Base-by-base conservation (phyloP, 2,113 vertebrate species). In the Arenaria interpres region DNA sequence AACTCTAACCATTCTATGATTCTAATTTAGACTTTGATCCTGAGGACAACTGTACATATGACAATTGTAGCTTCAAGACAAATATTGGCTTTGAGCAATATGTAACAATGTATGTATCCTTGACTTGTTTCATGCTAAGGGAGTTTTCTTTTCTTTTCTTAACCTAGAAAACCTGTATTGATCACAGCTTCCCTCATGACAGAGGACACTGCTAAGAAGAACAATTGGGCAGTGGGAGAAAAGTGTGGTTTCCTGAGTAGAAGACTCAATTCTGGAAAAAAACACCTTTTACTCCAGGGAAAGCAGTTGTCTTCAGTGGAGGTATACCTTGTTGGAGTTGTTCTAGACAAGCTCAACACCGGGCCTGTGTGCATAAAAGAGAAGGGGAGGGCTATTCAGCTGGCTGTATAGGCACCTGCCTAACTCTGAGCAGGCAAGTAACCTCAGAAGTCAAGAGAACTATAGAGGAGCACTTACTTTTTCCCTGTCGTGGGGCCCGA, bases 171-270 rank as follows among this genome's bases (percentile, higher is more conserved):
- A 57, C 8, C 41, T 66, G 5, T 24, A 7, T 19, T 51, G 25
- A 59, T 50, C 37, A 53, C 19, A 77, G 35, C 41, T 53, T n/a
- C 54, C 24, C 14, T 45, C 48, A 56, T 35, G 48, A 57, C 16
- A 81, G 53, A 66, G 39, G 25, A 37, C 73, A 20, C 20, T 68
- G 17, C 15, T 32, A 19, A 41, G 39, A 66, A 56, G 2, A 39
- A 27, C 0, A 1, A 4, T 19, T 37, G 14, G 21, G 33, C 10
- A 18, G n/a, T 12, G 33, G 32, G 5, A 6, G 9, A 22, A 45
- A 51, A 56, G 8, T 24, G 30, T 45, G 6, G 7, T 12, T 88
- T 16, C 39, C 43, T 0, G 0, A 79, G 35, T 2, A 37, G 41
- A 88, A 62, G 37, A 41, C 12, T 35, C 1, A 0, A 18, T 57